Evolutionary conservation across 2,797 vertebrate genomes (phyloP), one percentile per base, ranked within the genome.

Genomic region (Cossypha heuglini): DNA sequence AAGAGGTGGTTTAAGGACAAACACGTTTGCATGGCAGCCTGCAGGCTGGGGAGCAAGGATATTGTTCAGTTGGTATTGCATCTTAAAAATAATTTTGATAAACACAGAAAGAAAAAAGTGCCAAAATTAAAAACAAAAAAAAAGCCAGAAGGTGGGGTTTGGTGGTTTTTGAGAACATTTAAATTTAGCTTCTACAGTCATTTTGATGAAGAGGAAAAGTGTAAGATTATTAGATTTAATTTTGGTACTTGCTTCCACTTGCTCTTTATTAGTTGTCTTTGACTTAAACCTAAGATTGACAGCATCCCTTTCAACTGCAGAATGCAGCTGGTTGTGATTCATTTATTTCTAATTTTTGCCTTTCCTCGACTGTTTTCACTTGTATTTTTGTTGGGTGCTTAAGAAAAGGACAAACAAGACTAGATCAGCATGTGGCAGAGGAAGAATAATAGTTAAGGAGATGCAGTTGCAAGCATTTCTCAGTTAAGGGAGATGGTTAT

Each of bases 331-430:
- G 57, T 77, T 91, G 31, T 93, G 87, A 96, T 91, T 94, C 48
- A 93, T 87, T 89, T 91, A 55, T 74, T 97, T 96, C 81, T 91
- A 74, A 83, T 95, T 92, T 51, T 29, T 96, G 89, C 76, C 66
- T 90, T 86, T 92, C 75, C 52, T 96, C 66, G 57, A 57, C 72
- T 78, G 25, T 72, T 92, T 48, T 72, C 72, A 80, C 66, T 51
- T 90, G 43, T 82, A 83, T 95, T 96, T 95, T 86, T 91, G 43
- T 85, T 77, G 62, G 35, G 37, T 90, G 33, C 61, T 91, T 82
- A 82, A 77, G 61, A 78, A 66, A 71, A 89, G 84, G 61, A 85
- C 81, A 80, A 83, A 59, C 69, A 83, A 84, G 33, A 48, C 25
- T 67, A 59, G 61, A 77, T 85, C 58, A 91, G 84, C 84, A 66